Conservation (phyloP, 2,113 vertebrate genomes). For the Polypterus senegalus region DNA sequence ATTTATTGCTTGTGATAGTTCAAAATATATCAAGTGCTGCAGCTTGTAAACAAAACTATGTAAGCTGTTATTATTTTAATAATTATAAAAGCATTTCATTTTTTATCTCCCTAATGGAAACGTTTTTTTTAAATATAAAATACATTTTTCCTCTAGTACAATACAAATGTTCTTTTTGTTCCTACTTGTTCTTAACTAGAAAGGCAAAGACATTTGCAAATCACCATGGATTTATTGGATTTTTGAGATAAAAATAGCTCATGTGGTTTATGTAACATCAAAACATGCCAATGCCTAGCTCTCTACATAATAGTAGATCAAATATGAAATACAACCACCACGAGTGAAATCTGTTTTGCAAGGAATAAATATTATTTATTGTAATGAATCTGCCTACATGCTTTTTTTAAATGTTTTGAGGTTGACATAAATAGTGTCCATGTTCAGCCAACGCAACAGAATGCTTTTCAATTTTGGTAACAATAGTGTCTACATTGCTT, state of each 20-base stretch:
- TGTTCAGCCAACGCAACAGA: slow-evolving; percentile 8
- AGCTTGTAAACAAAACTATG: no score
- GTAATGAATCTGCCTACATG: slow-evolving; percentile 15
- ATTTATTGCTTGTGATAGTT: no score
- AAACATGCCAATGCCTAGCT: slow-evolving; percentile 17
- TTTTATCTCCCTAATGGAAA: no score
- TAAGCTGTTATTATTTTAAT: no score
- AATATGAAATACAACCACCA: slow-evolving; percentile 22
- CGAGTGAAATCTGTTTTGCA: slow-evolving; percentile 6
- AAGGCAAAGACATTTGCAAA: slow-evolving; percentile 32
- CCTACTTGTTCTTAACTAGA: slow-evolving; percentile 18
- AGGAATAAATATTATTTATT: slow-evolving; percentile 18
- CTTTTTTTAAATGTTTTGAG: slow-evolving; percentile 19
- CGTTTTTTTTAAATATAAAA: no score
- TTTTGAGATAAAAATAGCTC: slow-evolving; percentile 27
- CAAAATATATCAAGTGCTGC: no score
- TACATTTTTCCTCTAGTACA: slow-evolving; percentile 22
- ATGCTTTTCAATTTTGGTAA: background rate
- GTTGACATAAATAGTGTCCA: slow-evolving; percentile 4
- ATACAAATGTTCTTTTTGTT: slow-evolving; percentile 6
- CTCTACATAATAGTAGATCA: slow-evolving; percentile 13
- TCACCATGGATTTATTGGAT: slow-evolving; percentile 32
- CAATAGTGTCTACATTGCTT: no score
- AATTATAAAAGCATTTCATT: no score
- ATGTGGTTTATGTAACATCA: slow-evolving; percentile 24